These are phyloP conservation scores for Brachionus rotundiformis DNA, from an alignment of 1,140 invertebrate species.

Conservation along the genomic window DNA sequence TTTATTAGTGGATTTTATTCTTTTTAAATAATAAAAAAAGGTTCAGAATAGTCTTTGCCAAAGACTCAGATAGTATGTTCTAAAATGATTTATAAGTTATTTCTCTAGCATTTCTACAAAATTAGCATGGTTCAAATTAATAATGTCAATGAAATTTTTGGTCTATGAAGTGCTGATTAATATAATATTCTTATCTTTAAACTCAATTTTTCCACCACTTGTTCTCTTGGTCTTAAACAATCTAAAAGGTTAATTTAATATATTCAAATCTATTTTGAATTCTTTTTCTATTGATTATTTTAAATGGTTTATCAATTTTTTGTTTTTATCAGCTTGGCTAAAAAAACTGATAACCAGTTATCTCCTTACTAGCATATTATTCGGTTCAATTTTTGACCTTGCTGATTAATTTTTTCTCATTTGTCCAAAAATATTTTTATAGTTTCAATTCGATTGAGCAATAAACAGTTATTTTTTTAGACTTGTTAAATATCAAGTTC, in stretches of 20 bases:
- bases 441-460: constrained; percentile 1
- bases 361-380: not conserved
- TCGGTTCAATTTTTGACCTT: not conserved
- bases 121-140: not conserved
- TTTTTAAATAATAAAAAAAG: too few species aligned
- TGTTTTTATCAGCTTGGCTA: not conserved
- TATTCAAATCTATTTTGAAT: not conserved
- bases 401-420: not conserved
- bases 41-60: too few species aligned
- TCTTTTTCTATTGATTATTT: not conserved
- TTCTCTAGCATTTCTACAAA: not conserved
- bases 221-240: not conserved
- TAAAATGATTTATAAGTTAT: not conserved
- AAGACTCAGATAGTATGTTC: too few species aligned
- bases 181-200: not conserved
- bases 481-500: not conserved
- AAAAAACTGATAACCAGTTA: not conserved
- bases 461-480: constrained; percentile 1
- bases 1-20: too few species aligned
- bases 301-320: not conserved
- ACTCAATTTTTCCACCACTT: not conserved
- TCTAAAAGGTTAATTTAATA: not conserved
- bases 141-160: not conserved
- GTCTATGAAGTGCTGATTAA: not conserved
- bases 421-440: not conserved